A percentile compares a stretch with the other conserved stretches of the same genome.
Conservation (phyloP, 2,888 invertebrate species). For the Ormyrus rosae region DNA sequence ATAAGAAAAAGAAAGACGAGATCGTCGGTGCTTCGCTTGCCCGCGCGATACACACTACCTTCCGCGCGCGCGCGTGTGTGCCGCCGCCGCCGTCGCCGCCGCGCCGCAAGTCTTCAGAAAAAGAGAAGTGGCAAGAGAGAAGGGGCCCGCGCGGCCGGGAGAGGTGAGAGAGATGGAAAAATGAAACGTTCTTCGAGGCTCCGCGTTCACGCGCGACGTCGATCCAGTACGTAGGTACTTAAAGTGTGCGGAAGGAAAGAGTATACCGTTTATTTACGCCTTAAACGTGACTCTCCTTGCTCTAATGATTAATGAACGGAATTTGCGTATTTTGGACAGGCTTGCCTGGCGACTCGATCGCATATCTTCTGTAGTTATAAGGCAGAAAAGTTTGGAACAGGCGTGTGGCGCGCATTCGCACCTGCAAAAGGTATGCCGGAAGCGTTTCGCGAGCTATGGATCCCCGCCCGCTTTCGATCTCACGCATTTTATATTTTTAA, state of each 20-base stretch:
- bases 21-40: neutral
- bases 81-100: too few relatives aligned
- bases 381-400: neutral
- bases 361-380: neutral
- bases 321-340: neutral
- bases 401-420: neutral
- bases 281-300: slow-evolving; percentile 14
- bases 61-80: neutral
- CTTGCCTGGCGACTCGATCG: neutral
- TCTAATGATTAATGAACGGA: slow-evolving; percentile 27
- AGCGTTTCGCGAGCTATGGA: neutral
- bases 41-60: slow-evolving; percentile 8
- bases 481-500: too few relatives aligned
- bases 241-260: slow-evolving; percentile 31
- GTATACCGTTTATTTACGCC: slow-evolving; percentile 45
- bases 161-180: slow-evolving; percentile 6
- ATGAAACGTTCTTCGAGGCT: slow-evolving; percentile 23
- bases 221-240: neutral
- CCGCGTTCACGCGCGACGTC: slow-evolving; percentile 7
- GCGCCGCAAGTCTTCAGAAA: neutral
- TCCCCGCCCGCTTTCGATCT: neutral
- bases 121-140: neutral
- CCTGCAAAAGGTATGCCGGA: slow-evolving; percentile 13
- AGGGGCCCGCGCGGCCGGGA: neutral
- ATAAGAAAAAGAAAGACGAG: slow-evolving; percentile 17